Evolutionary conservation across 2,888 invertebrate genomes (phyloP).

Genomic region (Limnephilus marmoratus): DNA sequence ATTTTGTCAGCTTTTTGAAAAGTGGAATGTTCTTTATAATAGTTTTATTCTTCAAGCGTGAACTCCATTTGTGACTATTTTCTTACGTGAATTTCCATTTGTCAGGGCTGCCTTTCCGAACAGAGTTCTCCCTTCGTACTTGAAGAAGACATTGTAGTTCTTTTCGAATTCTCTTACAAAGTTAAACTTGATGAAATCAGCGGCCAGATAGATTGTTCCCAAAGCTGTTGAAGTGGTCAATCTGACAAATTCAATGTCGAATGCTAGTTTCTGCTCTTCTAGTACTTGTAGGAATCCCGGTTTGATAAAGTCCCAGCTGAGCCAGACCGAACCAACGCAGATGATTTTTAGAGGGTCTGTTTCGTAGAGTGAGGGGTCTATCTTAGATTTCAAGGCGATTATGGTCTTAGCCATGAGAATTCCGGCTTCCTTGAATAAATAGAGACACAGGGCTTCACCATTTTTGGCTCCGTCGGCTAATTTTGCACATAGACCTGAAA

Average conservation of each 20-base stretch:
- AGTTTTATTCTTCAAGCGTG: background rate
- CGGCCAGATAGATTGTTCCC: conserved; percentile 92
- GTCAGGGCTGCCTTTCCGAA: conserved; percentile 48
- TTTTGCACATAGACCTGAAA: conserved; percentile 82
- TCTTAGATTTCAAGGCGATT: conserved; percentile 79
- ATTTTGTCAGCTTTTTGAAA: background rate
- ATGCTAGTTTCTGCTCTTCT: conserved; percentile 72
- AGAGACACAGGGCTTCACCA: conserved; percentile 84
- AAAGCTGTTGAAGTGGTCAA: conserved; percentile 87
- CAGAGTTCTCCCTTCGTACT: conserved; percentile 70
- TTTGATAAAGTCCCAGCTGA: conserved; percentile 90
- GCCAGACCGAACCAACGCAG: conserved; percentile 97
- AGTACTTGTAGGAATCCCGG: conserved; percentile 82
- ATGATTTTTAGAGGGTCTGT: conserved; percentile 81
- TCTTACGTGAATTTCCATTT: conserved; percentile 41
- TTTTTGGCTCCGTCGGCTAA: conserved; percentile 82
- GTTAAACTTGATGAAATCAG: conserved; percentile 81
- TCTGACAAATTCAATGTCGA: conserved; percentile 79
- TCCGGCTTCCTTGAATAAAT: conserved; percentile 85
- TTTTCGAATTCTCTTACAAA: conserved; percentile 84
- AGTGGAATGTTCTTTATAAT: background rate
- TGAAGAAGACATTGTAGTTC: conserved; percentile 83
- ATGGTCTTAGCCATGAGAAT: conserved; percentile 81
- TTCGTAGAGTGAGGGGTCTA: conserved; percentile 75
- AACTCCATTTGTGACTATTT: conserved; percentile 42